These are phyloP conservation scores for Heliothis subflexa DNA, from an alignment of 1,140 invertebrate species.

Conservation along the genomic window DNA sequence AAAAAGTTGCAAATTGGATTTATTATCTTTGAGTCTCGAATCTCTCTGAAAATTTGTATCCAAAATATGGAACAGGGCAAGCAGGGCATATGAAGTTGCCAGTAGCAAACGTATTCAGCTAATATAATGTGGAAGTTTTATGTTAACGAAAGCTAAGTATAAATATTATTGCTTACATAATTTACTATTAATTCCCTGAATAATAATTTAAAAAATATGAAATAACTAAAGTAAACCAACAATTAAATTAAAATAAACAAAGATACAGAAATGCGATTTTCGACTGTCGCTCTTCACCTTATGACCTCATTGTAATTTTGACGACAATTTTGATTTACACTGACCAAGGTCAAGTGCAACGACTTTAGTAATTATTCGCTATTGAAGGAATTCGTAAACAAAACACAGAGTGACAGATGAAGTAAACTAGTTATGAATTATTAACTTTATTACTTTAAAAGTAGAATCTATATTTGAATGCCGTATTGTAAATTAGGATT, in stretches of 20 bases:
- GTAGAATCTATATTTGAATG: constrained; percentile 6
- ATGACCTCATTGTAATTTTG: constrained; percentile 17
- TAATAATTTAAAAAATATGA: no score
- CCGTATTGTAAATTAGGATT: neutral
- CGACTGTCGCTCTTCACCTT: neutral
- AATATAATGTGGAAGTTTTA: no score
- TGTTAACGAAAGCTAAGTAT: no score
- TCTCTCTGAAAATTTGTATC: no score
- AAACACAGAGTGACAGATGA: neutral
- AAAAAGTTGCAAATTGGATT: no score
- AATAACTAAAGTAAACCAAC: neutral
- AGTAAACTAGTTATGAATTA: neutral
- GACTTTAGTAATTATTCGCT: neutral
- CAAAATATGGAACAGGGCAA: no score
- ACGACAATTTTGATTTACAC: neutral
- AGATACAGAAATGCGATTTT: neutral
- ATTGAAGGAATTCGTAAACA: constrained; percentile 11
- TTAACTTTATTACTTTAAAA: neutral
- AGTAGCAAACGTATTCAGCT: no score
- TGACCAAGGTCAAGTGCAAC: neutral
- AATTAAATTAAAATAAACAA: neutral
- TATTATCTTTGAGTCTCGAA: no score
- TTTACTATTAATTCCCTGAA: no score
- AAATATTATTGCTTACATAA: no score
- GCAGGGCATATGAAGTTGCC: no score